Evolutionary conservation across 2,888 invertebrate genomes (phyloP).

Genomic region (Melanophora roralis): DNA sequence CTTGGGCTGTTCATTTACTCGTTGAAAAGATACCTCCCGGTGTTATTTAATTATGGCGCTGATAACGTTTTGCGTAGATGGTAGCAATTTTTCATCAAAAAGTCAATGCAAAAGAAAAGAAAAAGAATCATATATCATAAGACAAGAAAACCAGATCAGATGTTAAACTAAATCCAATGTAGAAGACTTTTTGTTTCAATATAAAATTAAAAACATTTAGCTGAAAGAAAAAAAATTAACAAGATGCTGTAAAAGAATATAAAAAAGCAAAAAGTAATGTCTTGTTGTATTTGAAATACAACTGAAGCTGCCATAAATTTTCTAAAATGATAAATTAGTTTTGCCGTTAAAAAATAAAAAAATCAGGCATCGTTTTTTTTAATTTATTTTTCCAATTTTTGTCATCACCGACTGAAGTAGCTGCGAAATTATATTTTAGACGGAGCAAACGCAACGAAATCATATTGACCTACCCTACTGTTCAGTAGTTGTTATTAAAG

Average conservation of each 20-base stretch:
- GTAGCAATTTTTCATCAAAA: slow-evolving; percentile 76
- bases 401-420: slow-evolving; percentile 26
- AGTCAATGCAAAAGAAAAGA: slow-evolving; percentile 14
- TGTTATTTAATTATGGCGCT: slow-evolving; percentile 77
- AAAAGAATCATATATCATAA: background rate
- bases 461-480: slow-evolving; percentile 21
- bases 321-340: slow-evolving; percentile 74
- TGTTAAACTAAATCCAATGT: background rate
- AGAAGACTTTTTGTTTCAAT: slow-evolving; percentile 30
- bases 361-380: background rate
- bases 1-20: slow-evolving; percentile 60
- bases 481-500: too few species aligned
- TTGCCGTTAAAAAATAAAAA: slow-evolving; percentile 22
- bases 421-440: background rate
- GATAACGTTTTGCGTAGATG: slow-evolving; percentile 76
- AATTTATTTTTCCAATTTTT: slow-evolving; percentile 25
- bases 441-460: slow-evolving; percentile 30
- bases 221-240: background rate
- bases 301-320: slow-evolving; percentile 71
- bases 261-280: background rate
- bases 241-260: background rate
- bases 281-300: slow-evolving; percentile 39
- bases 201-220: slow-evolving; percentile 13
- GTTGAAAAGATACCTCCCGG: slow-evolving; percentile 70
- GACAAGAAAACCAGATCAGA: slow-evolving; percentile 15